Evolutionary conservation across 2,113 vertebrate genomes (phyloP), one percentile per base, ranked within the genome.

Genomic region (Pionites leucogaster): DNA sequence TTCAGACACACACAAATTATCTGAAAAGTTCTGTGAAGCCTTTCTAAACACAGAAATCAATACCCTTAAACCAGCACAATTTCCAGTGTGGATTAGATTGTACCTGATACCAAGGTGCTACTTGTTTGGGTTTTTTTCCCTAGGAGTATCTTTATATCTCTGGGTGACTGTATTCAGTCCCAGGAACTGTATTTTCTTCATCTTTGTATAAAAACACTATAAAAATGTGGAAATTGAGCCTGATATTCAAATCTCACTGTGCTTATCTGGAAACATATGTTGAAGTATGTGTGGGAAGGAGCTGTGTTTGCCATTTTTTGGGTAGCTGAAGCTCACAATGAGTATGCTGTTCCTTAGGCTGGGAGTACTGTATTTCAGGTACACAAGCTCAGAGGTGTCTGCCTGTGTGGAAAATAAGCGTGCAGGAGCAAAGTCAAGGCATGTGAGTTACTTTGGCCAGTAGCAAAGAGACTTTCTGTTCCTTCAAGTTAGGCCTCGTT

Each of bases 221-320:
- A 2, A 69, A 62, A 72, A 77, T 12, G 11, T 37, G 15, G 33
- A 83, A 86, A 81, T 15, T 9, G 46, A 49, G 9, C 24, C 37
- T 80, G 2, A 75, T 63, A 83, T 93, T 85, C 53, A 67, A 64
- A 49, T 65, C 10, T 77, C 19, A 11, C 3, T 5, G 7, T 65
- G 13, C 10, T 52, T 10, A 12, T 71, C 44, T 1, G 1, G 42
- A 64, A 92, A 39, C 5, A 2, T 0, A 0, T n/a, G 41, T 41
- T 59, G 39, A 39, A 87, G 3, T 19, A 19, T 10, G 16, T 68
- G 29, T 53, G 19, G 29, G 28, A 23, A 64, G 47, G 12, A 67
- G 2, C 4, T 47, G 4, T 19, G n/a, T 70, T 41, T 71, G 31
- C 16, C 24, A 10, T 62, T 47, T 67, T 15, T 7, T 53, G 47